Conservation (phyloP, 2,113 vertebrate genomes). For the Tricholaema leucomelas region DNA sequence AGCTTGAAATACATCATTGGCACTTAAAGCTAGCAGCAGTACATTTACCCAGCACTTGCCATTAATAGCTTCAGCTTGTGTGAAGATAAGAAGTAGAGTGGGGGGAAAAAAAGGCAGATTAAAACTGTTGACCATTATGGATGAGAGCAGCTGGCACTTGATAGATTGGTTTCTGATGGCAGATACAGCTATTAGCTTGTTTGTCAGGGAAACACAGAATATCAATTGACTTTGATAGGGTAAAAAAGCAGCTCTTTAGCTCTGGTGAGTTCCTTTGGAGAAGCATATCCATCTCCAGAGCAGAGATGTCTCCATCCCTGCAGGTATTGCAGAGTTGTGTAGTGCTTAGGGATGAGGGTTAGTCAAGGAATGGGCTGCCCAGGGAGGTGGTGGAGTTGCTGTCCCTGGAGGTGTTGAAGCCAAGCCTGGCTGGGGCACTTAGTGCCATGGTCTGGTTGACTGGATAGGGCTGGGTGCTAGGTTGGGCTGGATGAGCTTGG, state of each 20-base stretch:
- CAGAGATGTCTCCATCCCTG: not conserved
- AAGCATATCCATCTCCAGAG: not conserved
- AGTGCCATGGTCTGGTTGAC: no score
- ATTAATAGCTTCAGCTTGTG: not conserved
- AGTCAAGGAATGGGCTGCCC: no score
- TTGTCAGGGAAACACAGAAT: not conserved
- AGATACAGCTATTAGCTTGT: not conserved
- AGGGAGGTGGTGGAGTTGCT: no score
- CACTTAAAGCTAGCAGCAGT: constrained; percentile 10
- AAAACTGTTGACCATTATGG: not conserved
- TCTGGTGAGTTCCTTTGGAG: not conserved
- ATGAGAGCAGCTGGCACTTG: not conserved
- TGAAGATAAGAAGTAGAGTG: not conserved
- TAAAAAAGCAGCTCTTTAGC: not conserved
- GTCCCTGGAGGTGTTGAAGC: no score
- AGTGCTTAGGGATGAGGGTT: no score
- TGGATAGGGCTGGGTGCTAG: no score
- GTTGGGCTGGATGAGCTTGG: no score
- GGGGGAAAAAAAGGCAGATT: not conserved
- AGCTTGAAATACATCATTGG: not conserved
- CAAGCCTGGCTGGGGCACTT: no score
- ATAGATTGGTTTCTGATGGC: not conserved
- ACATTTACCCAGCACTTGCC: not conserved
- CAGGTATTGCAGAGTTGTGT: no score
- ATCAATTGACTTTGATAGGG: not conserved